phyloP scores from a whole-genome alignment of 1,140 invertebrate species.

The Drosophila sproati region DNA sequence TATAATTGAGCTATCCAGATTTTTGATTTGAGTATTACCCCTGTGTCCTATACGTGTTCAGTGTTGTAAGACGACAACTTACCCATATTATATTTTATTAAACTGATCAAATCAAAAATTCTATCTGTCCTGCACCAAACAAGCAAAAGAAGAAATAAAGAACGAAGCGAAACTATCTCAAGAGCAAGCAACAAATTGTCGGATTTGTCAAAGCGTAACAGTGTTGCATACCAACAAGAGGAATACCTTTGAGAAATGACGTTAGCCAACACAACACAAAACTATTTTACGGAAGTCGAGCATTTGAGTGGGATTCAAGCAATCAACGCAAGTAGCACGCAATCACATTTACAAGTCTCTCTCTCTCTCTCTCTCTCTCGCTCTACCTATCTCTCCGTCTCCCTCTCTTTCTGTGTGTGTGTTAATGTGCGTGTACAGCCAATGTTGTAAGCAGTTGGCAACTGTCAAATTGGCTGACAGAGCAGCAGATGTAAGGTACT shows the following conservation, averaged over 20 bases:
- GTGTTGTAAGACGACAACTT: constrained; percentile 1
- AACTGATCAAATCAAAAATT: no score
- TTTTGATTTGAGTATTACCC: constrained; percentile 8
- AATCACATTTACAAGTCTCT: constrained; percentile 6
- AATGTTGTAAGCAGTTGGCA: constrained; percentile 71
- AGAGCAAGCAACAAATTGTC: background rate
- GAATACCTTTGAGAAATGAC: no score
- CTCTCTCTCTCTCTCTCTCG: no score
- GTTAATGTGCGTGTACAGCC: constrained; percentile 43
- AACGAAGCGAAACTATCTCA: background rate
- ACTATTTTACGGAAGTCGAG: constrained; percentile 8
- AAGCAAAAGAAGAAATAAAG: background rate
- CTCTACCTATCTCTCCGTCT: no score
- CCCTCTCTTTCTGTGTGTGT: background rate
- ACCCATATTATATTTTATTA: background rate
- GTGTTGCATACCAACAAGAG: background rate
- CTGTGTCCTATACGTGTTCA: background rate
- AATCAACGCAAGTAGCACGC: constrained; percentile 55
- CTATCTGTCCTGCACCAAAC: background rate
- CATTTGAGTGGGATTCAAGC: constrained; percentile 45
- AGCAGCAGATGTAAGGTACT: constrained; percentile 43
- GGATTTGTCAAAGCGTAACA: background rate
- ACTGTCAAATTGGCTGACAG: constrained; percentile 79
- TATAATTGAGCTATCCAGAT: constrained; percentile 13
- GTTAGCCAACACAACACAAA: constrained; percentile 12